phyloP scores from a whole-genome alignment of 2,797 vertebrate genomes.

The Onychomys torridus region DNA sequence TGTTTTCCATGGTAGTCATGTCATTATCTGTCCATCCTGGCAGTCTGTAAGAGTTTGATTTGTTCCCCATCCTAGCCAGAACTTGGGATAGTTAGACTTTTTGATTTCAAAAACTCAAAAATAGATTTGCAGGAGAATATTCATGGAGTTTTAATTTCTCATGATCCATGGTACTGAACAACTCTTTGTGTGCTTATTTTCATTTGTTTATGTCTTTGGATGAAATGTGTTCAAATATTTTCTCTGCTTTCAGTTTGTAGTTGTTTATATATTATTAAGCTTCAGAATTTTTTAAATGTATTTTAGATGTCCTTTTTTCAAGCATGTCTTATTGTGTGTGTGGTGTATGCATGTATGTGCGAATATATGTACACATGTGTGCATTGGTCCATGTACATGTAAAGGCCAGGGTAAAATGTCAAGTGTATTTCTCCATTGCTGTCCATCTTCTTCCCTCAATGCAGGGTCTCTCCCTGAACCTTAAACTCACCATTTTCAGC shows the following conservation, averaged over 20 bases:
- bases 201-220: not conserved
- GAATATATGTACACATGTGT: not conserved
- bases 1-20: not conserved
- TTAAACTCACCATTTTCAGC: not conserved
- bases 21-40: not conserved
- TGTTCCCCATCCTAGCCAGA: not conserved
- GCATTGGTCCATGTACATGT: not conserved
- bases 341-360: not conserved
- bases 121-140: not conserved
- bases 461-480: not conserved
- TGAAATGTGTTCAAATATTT: not conserved
- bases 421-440: not conserved
- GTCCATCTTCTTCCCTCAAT: not conserved
- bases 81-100: not conserved
- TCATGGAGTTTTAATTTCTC: slow-evolving; percentile 13
- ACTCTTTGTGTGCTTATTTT: slow-evolving; percentile 7
- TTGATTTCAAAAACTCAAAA: slow-evolving; percentile 21
- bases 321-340: not conserved
- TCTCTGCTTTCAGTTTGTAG: not conserved
- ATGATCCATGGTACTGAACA: not conserved
- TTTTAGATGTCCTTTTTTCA: not conserved
- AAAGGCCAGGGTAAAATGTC: not conserved
- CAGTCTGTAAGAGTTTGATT: not conserved
- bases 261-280: not conserved
- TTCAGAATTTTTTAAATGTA: slow-evolving; percentile 11